Evolutionary conservation across 53 echinoderm and acorn worm species (phyloP).

Genomic region (Stichopus horrens): DNA sequence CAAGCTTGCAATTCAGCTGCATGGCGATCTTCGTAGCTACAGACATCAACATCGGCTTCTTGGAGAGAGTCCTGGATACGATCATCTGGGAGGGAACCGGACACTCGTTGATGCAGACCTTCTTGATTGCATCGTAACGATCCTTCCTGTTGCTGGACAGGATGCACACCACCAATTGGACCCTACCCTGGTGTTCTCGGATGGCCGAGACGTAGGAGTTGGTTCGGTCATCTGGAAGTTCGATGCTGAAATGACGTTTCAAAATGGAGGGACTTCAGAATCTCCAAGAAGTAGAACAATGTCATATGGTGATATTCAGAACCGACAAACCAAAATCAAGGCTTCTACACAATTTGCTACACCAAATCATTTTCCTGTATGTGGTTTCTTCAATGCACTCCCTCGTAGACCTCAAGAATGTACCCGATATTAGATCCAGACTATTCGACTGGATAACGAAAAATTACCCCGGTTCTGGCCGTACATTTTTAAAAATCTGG

Average conservation of each 20-base stretch:
- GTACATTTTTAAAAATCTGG: no score
- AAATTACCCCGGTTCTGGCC: no score
- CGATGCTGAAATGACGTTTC: background rate
- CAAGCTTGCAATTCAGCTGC: constrained; percentile 98
- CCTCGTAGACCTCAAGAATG: no score
- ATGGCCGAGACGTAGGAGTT: constrained; percentile 69
- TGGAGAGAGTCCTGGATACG: constrained; percentile 65
- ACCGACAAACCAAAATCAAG: no score
- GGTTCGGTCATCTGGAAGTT: constrained; percentile 56
- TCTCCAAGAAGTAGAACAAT: no score
- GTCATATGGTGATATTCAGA: no score
- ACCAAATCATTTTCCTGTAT: no score
- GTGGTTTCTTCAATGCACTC: no score
- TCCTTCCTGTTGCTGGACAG: constrained; percentile 86
- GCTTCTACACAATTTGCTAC: no score
- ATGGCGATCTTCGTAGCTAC: constrained; percentile 94
- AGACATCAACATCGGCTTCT: constrained; percentile 86
- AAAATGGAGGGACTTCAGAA: background rate
- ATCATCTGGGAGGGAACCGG: constrained; percentile 83
- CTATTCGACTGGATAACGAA: no score
- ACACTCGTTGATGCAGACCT: constrained; percentile 68
- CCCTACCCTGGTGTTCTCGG: constrained; percentile 61
- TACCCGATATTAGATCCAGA: no score
- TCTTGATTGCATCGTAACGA: constrained; percentile 95
- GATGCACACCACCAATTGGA: constrained; percentile 71